Conservation (phyloP, 2,888 invertebrate species). For the Tiliacea citrago region DNA sequence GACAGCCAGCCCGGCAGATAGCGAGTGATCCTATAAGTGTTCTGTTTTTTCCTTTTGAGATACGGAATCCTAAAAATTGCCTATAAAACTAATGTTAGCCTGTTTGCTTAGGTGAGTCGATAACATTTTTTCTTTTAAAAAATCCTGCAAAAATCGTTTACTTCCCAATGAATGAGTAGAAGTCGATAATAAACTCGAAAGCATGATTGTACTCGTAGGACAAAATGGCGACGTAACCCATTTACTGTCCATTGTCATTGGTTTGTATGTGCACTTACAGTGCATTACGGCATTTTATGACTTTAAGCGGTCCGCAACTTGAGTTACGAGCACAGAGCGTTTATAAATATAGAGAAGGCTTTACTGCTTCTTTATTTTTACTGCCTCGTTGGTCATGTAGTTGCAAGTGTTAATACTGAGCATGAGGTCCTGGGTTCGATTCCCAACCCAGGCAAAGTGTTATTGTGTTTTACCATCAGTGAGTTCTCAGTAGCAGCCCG, state of each 20-base stretch:
- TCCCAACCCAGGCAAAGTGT: no score
- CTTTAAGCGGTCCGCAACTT: conserved; percentile 35
- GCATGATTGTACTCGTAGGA: neutral
- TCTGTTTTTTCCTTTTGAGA: no score
- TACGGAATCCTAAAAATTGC: no score
- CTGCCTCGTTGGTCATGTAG: neutral
- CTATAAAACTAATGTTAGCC: neutral
- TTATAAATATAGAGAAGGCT: conserved; percentile 18
- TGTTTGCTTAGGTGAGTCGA: neutral
- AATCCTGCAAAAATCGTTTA: neutral
- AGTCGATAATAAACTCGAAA: conserved; percentile 22
- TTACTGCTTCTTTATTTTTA: neutral
- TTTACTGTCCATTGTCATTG: conserved; percentile 40
- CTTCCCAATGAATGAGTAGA: conserved; percentile 2
- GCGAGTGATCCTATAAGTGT: no score
- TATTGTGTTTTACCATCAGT: neutral
- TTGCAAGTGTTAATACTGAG: neutral
- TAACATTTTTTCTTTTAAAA: neutral
- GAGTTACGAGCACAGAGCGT: conserved; percentile 30
- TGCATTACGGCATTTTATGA: conserved; percentile 57
- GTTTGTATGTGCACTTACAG: conserved; percentile 55
- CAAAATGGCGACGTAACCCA: conserved; percentile 39
- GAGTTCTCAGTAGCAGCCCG: neutral
- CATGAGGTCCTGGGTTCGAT: neutral
- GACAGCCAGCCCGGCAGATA: no score